phyloP scores from a whole-genome alignment of 2,797 vertebrate species.

The Cossypha heuglini region DNA sequence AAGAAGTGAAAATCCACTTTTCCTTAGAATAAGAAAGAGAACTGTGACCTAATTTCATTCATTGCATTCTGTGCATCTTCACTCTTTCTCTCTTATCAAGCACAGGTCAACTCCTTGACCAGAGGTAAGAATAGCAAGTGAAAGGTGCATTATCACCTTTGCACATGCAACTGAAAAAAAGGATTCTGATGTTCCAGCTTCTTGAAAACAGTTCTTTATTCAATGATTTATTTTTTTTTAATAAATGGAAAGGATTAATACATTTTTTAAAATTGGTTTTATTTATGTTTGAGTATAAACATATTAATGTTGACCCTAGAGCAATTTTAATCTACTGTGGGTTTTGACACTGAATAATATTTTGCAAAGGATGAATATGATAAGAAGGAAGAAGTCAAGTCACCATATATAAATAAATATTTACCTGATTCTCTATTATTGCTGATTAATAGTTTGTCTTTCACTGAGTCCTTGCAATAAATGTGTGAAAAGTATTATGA shows the following conservation, averaged over 20 bases:
- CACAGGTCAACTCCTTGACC: background rate
- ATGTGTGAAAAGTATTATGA: background rate
- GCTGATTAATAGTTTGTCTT: background rate
- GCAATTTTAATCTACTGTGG: background rate
- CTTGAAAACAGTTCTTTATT: background rate
- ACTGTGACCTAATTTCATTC: background rate
- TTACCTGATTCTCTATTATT: background rate
- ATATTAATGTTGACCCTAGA: background rate
- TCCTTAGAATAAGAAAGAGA: background rate
- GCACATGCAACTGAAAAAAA: background rate
- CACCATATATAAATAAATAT: background rate
- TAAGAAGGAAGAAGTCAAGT: background rate
- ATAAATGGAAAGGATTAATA: background rate
- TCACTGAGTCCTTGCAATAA: background rate
- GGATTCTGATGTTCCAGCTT: background rate
- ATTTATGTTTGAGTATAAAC: background rate
- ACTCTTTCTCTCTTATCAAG: background rate
- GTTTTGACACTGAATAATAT: background rate
- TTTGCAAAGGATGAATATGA: background rate
- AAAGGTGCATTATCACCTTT: background rate
- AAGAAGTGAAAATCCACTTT: background rate
- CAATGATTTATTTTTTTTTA: background rate
- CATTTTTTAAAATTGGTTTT: background rate
- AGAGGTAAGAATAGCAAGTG: background rate
- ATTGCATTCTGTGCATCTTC: background rate